Evolutionary conservation across 2,113 vertebrate species (phyloP), one percentile per base, ranked within the genome.

Genomic region (Semnornis frantzii): DNA sequence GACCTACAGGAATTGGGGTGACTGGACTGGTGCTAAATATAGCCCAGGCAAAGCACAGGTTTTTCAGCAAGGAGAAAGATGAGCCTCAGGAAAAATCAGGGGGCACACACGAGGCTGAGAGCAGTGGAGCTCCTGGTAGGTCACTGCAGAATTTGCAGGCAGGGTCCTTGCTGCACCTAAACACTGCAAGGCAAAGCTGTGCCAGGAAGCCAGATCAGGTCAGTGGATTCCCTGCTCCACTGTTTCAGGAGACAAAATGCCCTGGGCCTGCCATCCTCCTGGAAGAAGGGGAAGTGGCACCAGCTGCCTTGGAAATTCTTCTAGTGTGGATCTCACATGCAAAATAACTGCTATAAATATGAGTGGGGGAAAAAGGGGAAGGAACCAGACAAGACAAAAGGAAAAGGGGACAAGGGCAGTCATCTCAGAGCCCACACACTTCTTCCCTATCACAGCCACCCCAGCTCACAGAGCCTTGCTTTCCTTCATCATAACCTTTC

Each of bases 221-320:
- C n/a, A 63, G 12, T 80, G 87, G 39, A 58, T 60, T 34, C 10
- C 46, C 66, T 65, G 60, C 46, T 91, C 54, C 15, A 18, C 30
- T 42, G 23, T 73, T 92, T 89, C 55, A 65, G 33, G 80, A 68
- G 4, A 21, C 59, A 92, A 94, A 95, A 90, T 62, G 34, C 63
- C 66, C 80, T 33, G 24, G 50, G 70, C 70, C 85, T 92, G 68
- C 30, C 1, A 1, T 66, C 52, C 92, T 88, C 89, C 90, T 60
- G 58, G 66, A 84, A 90, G 96, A 97, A 96, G n/a, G 39, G 71
- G 94, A 97, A 97, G 86, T 82, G 68, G 58, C 3, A 12, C 59
- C 86, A 94, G 65, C 44, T 94, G 88, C 27, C 6, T 60, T 97
- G 97, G 96, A 97, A 97, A 96, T 90, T 96, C 58, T 95, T 52